A percentile compares a stretch with the other conserved stretches of the same genome.
These are phyloP conservation scores for Aphidius gifuensis DNA, from an alignment of 1,140 invertebrate genomes.

Conservation along the genomic window DNA sequence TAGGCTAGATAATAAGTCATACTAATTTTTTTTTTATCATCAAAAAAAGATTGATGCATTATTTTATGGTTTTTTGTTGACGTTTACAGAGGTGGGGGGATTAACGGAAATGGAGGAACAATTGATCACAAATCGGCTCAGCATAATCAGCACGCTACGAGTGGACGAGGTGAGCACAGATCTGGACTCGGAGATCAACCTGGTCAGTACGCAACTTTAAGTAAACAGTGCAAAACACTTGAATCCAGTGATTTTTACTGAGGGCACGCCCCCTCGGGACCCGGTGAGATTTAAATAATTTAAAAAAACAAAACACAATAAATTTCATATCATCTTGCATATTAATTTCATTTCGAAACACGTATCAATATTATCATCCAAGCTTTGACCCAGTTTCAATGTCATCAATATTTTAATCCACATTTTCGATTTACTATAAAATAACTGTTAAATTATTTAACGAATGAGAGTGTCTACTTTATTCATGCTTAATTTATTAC, in stretches of 20 bases:
- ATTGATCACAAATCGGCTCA: conserved; percentile 53
- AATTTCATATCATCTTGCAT: not conserved
- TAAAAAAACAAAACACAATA: not conserved
- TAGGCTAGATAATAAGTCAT: too few relatives aligned
- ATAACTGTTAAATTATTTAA: too few relatives aligned
- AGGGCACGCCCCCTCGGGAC: conserved; percentile 61
- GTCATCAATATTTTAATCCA: too few relatives aligned
- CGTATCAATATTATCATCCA: too few relatives aligned
- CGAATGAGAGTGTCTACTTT: too few relatives aligned
- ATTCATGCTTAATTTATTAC: too few relatives aligned
- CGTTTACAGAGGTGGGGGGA: conserved; percentile 54
- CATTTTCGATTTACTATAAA: too few relatives aligned
- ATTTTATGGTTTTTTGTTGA: conserved; percentile 37
- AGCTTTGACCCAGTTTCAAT: too few relatives aligned
- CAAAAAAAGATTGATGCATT: conserved; percentile 46
- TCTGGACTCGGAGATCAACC: conserved; percentile 55
- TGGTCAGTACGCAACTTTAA: conserved; percentile 85
- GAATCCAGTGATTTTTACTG: conserved; percentile 93
- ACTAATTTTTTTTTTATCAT: not conserved
- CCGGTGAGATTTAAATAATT: conserved; percentile 36
- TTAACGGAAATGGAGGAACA: conserved; percentile 51
- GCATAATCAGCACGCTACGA: conserved; percentile 55
- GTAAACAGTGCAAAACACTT: conserved; percentile 92
- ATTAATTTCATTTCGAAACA: too few relatives aligned
- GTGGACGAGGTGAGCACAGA: conserved; percentile 55